A percentile compares a stretch with the other conserved stretches of the same genome.
Conservation (phyloP, 2,797 vertebrate species). For the Naso thynnoides region DNA sequence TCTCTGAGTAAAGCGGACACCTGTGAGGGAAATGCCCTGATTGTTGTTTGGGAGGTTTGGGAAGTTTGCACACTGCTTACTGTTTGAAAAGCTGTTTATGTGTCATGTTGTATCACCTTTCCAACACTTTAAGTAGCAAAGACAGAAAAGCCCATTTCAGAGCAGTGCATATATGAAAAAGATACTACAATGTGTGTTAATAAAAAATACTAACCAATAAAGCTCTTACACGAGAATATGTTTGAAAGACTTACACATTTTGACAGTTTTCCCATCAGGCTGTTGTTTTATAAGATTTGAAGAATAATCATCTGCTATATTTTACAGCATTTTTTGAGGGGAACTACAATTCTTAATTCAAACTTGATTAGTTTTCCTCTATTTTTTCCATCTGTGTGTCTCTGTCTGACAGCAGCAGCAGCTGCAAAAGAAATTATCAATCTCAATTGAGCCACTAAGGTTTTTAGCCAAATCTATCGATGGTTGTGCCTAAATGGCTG, state of each 20-base stretch:
- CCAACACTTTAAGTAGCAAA: neutral
- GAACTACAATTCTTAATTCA: neutral
- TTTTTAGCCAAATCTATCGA: conserved; percentile 33
- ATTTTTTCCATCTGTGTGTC: neutral
- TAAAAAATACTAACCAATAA: neutral
- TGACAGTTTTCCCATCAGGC: neutral
- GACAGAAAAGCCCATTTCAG: neutral
- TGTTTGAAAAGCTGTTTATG: conserved; percentile 9
- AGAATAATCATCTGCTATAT: too few relatives aligned
- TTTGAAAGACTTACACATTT: conserved; percentile 10
- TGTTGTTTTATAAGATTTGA: neutral
- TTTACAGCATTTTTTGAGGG: neutral
- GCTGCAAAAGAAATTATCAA: conserved; percentile 35
- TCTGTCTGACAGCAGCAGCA: conserved; percentile 19
- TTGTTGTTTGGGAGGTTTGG: conserved; percentile 2
- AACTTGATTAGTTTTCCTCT: conserved; percentile 20
- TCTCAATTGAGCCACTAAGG: conserved; percentile 50
- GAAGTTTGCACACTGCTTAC: conserved; percentile 1
- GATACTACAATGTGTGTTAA: neutral
- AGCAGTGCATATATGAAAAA: neutral
- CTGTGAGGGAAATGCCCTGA: neutral
- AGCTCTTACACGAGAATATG: neutral
- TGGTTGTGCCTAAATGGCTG: conserved; percentile 54
- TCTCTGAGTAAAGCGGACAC: conserved; percentile 13
- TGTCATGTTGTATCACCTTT: conserved; percentile 14